A percentile compares a stretch with the other conserved stretches of the same genome.
phyloP scores from a whole-genome alignment of 2,888 invertebrate species.

The Coelopa pilipes region DNA sequence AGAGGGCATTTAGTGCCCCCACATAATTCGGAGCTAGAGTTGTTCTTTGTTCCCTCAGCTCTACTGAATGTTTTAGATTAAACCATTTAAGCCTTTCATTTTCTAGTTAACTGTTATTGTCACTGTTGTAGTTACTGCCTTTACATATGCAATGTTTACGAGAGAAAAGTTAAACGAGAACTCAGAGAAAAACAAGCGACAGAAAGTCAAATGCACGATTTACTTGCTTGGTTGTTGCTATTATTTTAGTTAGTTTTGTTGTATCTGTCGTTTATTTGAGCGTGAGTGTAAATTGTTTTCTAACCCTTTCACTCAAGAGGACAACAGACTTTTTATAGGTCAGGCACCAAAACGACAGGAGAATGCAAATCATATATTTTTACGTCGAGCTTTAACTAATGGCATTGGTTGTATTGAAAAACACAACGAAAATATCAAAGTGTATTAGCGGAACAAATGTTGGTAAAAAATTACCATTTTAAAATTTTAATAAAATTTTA shows the following conservation, averaged over 20 bases:
- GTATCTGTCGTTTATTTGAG: not conserved
- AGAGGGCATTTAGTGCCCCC: no score
- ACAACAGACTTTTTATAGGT: slow-evolving; percentile 39
- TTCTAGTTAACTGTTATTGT: slow-evolving; percentile 1
- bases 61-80: not conserved
- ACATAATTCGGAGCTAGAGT: no score
- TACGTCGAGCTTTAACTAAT: not conserved
- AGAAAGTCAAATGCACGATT: slow-evolving; percentile 31
- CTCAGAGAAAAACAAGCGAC: slow-evolving; percentile 26
- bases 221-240: not conserved
- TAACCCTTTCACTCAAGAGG: slow-evolving; percentile 30
- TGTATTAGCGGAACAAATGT: not conserved
- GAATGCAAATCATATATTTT: slow-evolving; percentile 23
- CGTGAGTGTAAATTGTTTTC: slow-evolving; percentile 12
- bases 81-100: slow-evolving; percentile 2
- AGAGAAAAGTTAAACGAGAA: slow-evolving; percentile 13
- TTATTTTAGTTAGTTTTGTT: no score
- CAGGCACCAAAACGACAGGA: slow-evolving; percentile 25
- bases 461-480: no score
- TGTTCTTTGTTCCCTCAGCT: not conserved
- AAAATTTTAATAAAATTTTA: not conserved
- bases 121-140: not conserved
- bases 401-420: no score
- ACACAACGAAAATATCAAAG: not conserved
- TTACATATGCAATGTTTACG: not conserved